Evolutionary conservation across 1,140 invertebrate species (phyloP).

Genomic region (Cecropterus lyciades): DNA sequence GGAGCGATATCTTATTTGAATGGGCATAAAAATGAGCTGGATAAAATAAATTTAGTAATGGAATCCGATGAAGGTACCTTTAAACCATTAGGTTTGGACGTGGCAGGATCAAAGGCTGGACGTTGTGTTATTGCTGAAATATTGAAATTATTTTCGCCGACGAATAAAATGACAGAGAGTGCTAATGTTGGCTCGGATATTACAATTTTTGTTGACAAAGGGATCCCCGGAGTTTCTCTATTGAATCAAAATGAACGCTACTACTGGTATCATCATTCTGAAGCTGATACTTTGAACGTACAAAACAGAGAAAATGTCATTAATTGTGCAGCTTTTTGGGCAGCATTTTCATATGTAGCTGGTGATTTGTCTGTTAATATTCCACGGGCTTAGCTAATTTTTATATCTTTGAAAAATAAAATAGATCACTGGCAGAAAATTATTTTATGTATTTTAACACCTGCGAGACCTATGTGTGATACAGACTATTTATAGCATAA

Average conservation of each 20-base stretch:
- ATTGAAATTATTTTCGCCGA: conserved; percentile 80
- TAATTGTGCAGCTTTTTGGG: conserved; percentile 88
- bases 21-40: conserved; percentile 85
- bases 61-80: conserved; percentile 94
- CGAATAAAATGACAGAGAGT: conserved; percentile 74
- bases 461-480: no score
- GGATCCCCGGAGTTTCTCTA: conserved; percentile 88
- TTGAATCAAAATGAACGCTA: conserved; percentile 88
- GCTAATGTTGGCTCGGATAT: conserved; percentile 87
- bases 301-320: conserved; percentile 87
- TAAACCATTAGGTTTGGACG: conserved; percentile 87
- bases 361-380: conserved; percentile 88
- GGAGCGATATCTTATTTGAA: conserved; percentile 88
- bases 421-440: no score
- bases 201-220: conserved; percentile 84
- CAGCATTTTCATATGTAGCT: conserved; percentile 88
- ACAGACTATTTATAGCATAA: no score
- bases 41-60: conserved; percentile 87
- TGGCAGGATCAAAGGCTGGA: conserved; percentile 84
- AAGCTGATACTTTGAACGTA: conserved; percentile 90
- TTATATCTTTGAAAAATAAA: no score
- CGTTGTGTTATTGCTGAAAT: conserved; percentile 87
- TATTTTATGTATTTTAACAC: no score
- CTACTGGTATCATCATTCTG: conserved; percentile 92
- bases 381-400: conserved; percentile 62